Conservation (phyloP, 1,140 invertebrate species). For the Drosophila melanogaster region Release_6_plus_ISO1_MT NC_004354.4:18325001-18325500, state of each 20-base stretch:
- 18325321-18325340: constrained; percentile 17
- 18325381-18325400: constrained; percentile 16
- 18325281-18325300: constrained; percentile 30
- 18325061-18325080: constrained; percentile 56
- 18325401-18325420: constrained; percentile 20
- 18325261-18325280: constrained; percentile 52
- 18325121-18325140: constrained; percentile 24
- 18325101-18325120: constrained; percentile 7
- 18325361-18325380: constrained; percentile 33
- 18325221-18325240: constrained; percentile 78
- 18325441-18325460: constrained; percentile 17
- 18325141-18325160: constrained; percentile 10
- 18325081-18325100: constrained; percentile 52
- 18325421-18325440: neutral
- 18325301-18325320: constrained; percentile 16
- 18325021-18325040: constrained; percentile 5
- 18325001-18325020: neutral
- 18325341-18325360: constrained; percentile 25
- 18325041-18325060: constrained; percentile 39
- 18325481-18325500: neutral
- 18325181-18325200: neutral
- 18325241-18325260: constrained; percentile 64
- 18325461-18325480: neutral
- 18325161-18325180: neutral
- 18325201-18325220: constrained; percentile 14